These are phyloP conservation scores for Anthoscopus minutus DNA, from an alignment of 2,113 vertebrate genomes.

Conservation along the genomic window DNA sequence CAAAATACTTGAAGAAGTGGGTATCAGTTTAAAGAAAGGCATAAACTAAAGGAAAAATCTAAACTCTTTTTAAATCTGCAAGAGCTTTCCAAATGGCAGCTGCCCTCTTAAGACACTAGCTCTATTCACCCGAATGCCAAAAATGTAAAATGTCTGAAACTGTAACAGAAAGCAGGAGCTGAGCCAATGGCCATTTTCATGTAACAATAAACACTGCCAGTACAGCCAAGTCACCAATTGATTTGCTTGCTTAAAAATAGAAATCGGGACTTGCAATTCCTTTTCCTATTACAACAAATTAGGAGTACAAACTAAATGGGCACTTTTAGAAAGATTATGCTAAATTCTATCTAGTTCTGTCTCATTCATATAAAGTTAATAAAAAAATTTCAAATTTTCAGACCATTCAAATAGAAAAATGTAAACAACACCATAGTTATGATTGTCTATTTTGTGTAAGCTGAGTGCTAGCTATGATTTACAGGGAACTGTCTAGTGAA, in stretches of 20 bases:
- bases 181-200: neutral
- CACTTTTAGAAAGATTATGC: neutral
- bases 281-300: neutral
- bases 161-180: neutral
- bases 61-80: neutral
- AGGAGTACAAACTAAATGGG: neutral
- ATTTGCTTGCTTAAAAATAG: neutral
- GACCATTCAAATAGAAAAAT: neutral
- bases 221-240: neutral
- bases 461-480: neutral
- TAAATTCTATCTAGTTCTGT: neutral
- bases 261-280: neutral
- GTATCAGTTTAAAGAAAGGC: neutral
- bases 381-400: neutral
- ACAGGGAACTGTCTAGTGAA: slow-evolving; percentile 54
- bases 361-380: neutral
- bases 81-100: neutral
- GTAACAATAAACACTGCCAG: neutral
- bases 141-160: neutral
- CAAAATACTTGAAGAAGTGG: neutral
- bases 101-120: neutral
- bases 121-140: neutral
- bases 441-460: neutral
- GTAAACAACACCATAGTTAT: neutral
- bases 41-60: neutral